Base-by-base conservation (phyloP, 2,797 vertebrate genomes). In the Enteromius unitaeniatus region DNA sequence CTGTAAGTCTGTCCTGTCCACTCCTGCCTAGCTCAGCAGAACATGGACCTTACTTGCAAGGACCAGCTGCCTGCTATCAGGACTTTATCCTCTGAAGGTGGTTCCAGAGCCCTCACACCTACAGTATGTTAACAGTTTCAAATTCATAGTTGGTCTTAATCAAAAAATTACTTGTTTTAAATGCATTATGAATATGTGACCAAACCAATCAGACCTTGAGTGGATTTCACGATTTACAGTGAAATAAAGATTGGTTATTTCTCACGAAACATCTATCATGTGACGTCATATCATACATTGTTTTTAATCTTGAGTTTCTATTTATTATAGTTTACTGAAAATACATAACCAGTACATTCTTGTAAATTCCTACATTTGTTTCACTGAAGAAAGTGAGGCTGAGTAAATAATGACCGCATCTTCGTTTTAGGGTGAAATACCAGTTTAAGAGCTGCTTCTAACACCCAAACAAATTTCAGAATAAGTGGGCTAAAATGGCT, bases 401-500 rank as follows among this genome's bases (percentile, higher is more conserved):
- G 11, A 23, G 31, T 55, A 34, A 37, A 51, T 73, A 5, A 34
- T 37, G 6, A 13, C 72, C 34, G 11, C 37, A 69, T 42, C 37
- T 68, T 68, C 2, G 11, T 23, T 69, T 45, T 45, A 42, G 11
- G 11, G 5, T 69, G 37, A 69, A 74, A 3, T 8, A 6, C 31
- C 28, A 26, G 19, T 75, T 55, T 55, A 55, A 75, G 23, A 28
- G 17, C 15, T 53, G 15, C 51, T 49, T 28, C 6, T 10, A 26
- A 64, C 60, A 28, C 15, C 4, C 31, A 49, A 42, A 62, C 45
- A 68, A 7, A 11, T 64, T 28, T 51, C 0, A 13, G 49, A 47
- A 34, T 34, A 62, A 73, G 26, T 58, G 31, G 49, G 78, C 79
- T 78, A 79, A 94, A 94, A 93, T 92, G 93, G 94, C 92, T 97